A percentile compares a stretch with the other conserved stretches of the same genome.
These are phyloP conservation scores for Heterodera filipjevi DNA, from an alignment of 2,888 invertebrate genomes.

Conservation along the genomic window DNA sequence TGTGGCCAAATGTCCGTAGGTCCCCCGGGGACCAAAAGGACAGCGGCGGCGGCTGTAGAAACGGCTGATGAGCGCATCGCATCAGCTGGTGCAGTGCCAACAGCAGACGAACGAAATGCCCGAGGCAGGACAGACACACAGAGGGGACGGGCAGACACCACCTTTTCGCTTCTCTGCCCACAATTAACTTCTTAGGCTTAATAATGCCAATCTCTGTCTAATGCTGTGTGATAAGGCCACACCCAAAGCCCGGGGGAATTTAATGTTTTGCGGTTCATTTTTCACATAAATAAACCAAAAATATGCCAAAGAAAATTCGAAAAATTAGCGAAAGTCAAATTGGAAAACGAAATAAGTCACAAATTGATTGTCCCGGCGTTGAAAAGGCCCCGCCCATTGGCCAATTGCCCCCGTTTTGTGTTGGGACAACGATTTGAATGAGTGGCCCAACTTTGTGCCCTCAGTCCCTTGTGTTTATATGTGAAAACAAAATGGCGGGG, in stretches of 20 bases:
- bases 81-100: constrained; percentile 1
- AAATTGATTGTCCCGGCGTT: neutral
- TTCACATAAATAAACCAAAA: neutral
- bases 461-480: neutral
- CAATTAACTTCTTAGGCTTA: neutral
- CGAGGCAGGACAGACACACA: neutral
- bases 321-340: neutral
- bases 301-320: neutral
- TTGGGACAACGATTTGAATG: neutral
- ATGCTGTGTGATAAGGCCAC: neutral
- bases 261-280: neutral
- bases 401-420: neutral
- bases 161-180: neutral
- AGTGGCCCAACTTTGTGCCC: neutral
- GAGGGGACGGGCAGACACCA: neutral
- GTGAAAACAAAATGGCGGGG: neutral
- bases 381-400: neutral
- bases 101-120: neutral
- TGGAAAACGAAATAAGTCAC: neutral
- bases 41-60: neutral
- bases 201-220: neutral
- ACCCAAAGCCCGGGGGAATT: neutral
- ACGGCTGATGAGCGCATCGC: neutral
- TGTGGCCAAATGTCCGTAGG: neutral
- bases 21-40: neutral